phyloP scores from a whole-genome alignment of 2,113 vertebrate genomes.

The Fregata magnificens region DNA sequence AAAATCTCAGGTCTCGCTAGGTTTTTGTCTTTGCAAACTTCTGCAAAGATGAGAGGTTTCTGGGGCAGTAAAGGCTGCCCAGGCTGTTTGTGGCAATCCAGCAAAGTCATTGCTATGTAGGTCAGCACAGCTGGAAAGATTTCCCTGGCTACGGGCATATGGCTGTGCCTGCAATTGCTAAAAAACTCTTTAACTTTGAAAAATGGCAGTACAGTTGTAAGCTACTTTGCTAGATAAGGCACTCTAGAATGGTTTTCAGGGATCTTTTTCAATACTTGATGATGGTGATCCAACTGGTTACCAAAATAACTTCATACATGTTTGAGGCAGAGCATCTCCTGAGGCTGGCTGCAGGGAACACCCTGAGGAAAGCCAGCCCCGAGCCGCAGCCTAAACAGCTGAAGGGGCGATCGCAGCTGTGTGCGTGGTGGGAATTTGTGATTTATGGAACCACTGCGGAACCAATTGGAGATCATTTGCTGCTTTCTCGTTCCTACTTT shows the following conservation, averaged over 20 bases:
- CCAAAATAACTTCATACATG: background rate
- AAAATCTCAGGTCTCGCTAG: background rate
- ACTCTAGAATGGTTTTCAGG: background rate
- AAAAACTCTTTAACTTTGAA: background rate
- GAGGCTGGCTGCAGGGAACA: background rate
- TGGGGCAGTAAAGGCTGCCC: background rate
- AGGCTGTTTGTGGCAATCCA: background rate
- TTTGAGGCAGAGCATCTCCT: background rate
- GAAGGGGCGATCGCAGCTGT: background rate
- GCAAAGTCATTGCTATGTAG: background rate
- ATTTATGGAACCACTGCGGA: background rate
- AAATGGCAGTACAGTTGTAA: background rate
- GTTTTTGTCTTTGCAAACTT: background rate
- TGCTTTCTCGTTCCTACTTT: background rate
- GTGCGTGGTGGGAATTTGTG: background rate
- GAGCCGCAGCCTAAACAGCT: background rate
- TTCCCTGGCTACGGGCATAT: background rate
- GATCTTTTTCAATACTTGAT: background rate
- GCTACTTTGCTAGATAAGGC: background rate
- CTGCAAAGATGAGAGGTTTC: background rate
- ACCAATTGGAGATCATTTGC: background rate
- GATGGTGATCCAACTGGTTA: background rate
- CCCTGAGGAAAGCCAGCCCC: background rate
- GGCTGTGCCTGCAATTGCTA: background rate
- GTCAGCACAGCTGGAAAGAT: background rate